These are phyloP conservation scores for Brachyalestes nurse DNA, from an alignment of 2,797 vertebrate genomes.

Conservation along the genomic window DNA sequence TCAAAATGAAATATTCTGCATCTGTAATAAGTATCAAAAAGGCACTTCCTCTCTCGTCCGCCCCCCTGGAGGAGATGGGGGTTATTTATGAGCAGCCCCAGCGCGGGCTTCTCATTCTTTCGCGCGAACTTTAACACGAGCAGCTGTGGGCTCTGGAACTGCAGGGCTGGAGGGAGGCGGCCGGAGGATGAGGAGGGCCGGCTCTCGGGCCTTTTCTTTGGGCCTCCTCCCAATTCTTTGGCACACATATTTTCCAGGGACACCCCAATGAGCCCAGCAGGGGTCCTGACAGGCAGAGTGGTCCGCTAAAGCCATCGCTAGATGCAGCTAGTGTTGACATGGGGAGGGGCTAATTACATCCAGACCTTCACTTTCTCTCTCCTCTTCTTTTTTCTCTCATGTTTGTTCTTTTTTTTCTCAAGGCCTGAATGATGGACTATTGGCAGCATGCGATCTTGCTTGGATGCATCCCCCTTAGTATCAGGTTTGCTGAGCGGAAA, in stretches of 20 bases:
- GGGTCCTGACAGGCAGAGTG: slow-evolving; percentile 81
- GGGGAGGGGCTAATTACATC: slow-evolving; percentile 83
- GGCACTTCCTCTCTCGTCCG: slow-evolving; percentile 45
- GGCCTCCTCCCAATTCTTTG: slow-evolving; percentile 63
- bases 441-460: slow-evolving; percentile 78
- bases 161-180: slow-evolving; percentile 56
- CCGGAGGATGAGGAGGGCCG: slow-evolving; percentile 42
- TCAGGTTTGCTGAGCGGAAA: slow-evolving; percentile 64
- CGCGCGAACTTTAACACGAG: slow-evolving; percentile 61
- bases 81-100: slow-evolving; percentile 61
- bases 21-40: slow-evolving; percentile 64
- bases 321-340: slow-evolving; percentile 74
- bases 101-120: slow-evolving; percentile 48
- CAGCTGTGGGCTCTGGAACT: slow-evolving; percentile 64
- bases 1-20: slow-evolving; percentile 53
- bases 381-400: slow-evolving; percentile 30
- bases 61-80: slow-evolving; percentile 43
- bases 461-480: slow-evolving; percentile 69
- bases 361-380: slow-evolving; percentile 77
- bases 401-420: slow-evolving; percentile 50
- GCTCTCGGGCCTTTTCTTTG: slow-evolving; percentile 51
- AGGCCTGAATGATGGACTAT: slow-evolving; percentile 78
- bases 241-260: slow-evolving; percentile 74
- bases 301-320: slow-evolving; percentile 75
- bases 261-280: slow-evolving; percentile 81